phyloP scores from a whole-genome alignment of 2,113 vertebrate species.

The Trogon melanurus region DNA sequence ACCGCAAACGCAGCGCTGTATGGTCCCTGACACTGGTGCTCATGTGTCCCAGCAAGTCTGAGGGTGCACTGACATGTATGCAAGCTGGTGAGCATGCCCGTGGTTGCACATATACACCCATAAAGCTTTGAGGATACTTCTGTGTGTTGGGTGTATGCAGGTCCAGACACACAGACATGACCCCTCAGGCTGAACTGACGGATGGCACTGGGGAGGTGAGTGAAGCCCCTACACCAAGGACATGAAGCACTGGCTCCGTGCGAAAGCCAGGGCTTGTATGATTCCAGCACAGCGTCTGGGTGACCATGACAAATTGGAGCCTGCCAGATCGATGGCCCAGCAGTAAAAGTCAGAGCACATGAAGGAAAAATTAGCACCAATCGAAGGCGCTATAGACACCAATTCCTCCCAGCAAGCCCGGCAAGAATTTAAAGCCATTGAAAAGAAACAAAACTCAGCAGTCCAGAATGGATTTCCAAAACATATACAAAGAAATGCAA shows the following conservation, averaged over 20 bases:
- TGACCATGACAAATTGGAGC: slow-evolving; percentile 69
- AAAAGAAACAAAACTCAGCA: slow-evolving; percentile 76
- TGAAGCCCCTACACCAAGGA: neutral
- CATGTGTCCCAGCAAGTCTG: neutral
- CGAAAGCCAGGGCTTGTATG: neutral
- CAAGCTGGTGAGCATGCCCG: fast-evolving
- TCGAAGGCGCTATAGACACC: slow-evolving; percentile 75
- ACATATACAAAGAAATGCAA: slow-evolving; percentile 71
- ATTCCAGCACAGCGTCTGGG: slow-evolving; percentile 51
- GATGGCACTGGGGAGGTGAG: fast-evolving
- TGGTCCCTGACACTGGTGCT: no score
- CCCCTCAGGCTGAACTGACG: neutral
- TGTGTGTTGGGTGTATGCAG: neutral
- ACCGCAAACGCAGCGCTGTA: neutral
- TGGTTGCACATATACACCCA: neutral
- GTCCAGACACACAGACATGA: fast-evolving
- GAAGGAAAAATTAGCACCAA: slow-evolving; percentile 77
- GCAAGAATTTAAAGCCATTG: slow-evolving; percentile 73
- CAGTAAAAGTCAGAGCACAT: slow-evolving; percentile 75
- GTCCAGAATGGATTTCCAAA: slow-evolving; percentile 71
- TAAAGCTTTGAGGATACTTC: fast-evolving
- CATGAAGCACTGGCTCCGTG: fast-evolving
- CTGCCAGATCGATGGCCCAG: slow-evolving; percentile 62
- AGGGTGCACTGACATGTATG: fast-evolving
- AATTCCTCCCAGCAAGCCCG: slow-evolving; percentile 69